Evolutionary conservation across 2,888 invertebrate species (phyloP).

Genomic region (Elmis aenea): DNA sequence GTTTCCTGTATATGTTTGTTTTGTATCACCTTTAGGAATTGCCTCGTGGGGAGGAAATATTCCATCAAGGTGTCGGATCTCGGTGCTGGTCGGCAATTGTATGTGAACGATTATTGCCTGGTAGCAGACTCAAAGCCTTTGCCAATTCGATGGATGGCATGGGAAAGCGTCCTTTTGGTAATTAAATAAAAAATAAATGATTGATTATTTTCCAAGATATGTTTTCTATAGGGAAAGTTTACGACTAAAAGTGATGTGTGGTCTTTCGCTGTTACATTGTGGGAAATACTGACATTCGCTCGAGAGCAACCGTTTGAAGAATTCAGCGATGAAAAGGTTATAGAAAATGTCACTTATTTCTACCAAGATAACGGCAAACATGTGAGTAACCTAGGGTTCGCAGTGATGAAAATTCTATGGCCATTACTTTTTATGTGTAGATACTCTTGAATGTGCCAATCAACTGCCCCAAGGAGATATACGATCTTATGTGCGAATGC

Average conservation of each 20-base stretch:
- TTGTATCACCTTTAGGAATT: constrained; percentile 74
- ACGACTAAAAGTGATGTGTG: constrained; percentile 82
- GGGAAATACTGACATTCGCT: constrained; percentile 82
- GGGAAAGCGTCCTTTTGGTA: constrained; percentile 76
- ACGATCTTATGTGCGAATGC: constrained; percentile 81
- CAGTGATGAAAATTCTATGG: neutral
- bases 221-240: constrained; percentile 62
- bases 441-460: constrained; percentile 62
- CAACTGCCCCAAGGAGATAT: constrained; percentile 79
- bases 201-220: constrained; percentile 1
- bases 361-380: constrained; percentile 69
- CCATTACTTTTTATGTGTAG: constrained; percentile 35
- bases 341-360: constrained; percentile 76
- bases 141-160: constrained; percentile 85
- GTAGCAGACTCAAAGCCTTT: constrained; percentile 65
- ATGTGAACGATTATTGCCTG: constrained; percentile 74
- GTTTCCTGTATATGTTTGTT: no score
- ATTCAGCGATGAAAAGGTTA: constrained; percentile 72
- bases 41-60: constrained; percentile 71
- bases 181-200: constrained; percentile 32
- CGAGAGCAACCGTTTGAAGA: constrained; percentile 78
- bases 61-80: constrained; percentile 71
- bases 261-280: constrained; percentile 82
- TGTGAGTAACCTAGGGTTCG: constrained; percentile 47
- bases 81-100: constrained; percentile 65